Conservation (phyloP, 2,797 vertebrate species). For the Aphelocoma californica region DNA sequence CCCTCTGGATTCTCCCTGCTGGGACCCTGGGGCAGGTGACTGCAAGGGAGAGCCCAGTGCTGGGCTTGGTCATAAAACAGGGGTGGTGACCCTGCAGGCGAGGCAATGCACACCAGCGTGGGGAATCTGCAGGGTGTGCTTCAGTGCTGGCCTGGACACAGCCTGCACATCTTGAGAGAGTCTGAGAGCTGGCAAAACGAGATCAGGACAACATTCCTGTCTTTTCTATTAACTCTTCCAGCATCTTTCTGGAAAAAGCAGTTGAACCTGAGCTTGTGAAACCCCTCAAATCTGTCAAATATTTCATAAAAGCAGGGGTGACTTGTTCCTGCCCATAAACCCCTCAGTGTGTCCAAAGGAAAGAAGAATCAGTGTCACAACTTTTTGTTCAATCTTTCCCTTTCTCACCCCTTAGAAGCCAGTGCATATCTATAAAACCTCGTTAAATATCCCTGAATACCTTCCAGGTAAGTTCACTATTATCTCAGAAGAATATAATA, state of each 20-base stretch:
- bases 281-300: neutral
- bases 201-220: neutral
- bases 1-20: neutral
- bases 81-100: neutral
- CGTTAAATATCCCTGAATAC: neutral
- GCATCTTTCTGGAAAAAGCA: neutral
- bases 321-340: neutral
- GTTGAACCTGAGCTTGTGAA: neutral
- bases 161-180: conserved; percentile 9
- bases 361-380: neutral
- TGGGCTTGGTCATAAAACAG: neutral
- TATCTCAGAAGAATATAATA: neutral
- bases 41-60: neutral
- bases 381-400: neutral
- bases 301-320: neutral
- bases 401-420: neutral
- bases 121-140: conserved; percentile 30
- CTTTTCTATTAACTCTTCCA: neutral
- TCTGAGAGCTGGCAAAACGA: neutral
- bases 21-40: neutral
- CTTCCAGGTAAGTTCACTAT: neutral
- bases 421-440: neutral
- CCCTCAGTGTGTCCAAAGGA: neutral
- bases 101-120: neutral
- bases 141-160: conserved; percentile 36